Evolutionary conservation across 2,888 invertebrate genomes (phyloP).

Genomic region (Drosophila borealis): DNA sequence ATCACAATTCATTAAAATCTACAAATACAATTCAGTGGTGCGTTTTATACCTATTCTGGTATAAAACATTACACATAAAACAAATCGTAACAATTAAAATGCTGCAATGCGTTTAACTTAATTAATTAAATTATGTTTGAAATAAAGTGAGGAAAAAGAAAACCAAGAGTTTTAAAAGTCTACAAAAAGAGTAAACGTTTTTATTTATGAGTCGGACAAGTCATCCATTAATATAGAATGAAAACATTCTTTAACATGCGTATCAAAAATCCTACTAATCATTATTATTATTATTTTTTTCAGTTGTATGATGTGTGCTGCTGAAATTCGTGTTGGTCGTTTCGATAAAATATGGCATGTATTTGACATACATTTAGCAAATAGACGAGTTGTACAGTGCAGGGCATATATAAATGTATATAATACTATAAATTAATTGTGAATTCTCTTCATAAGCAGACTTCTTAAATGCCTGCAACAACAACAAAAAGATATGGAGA

Average conservation of each 20-base stretch:
- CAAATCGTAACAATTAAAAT: constrained; percentile 30
- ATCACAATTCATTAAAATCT: constrained; percentile 28
- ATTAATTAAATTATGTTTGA: constrained; percentile 38
- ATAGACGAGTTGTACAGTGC: constrained; percentile 14
- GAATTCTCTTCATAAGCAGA: constrained; percentile 3
- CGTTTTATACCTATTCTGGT: constrained; percentile 70
- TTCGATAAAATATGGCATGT: constrained; percentile 6
- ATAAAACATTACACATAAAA: constrained; percentile 64
- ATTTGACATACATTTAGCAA: constrained; percentile 24
- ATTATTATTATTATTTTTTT: constrained; percentile 13
- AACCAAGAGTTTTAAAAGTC: constrained; percentile 57
- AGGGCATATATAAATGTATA: not conserved
- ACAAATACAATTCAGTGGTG: constrained; percentile 71
- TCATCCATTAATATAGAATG: constrained; percentile 21
- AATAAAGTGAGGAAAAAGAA: constrained; percentile 56
- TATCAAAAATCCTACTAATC: constrained; percentile 12
- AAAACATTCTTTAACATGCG: constrained; percentile 15
- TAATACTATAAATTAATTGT: not conserved
- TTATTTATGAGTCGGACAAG: constrained; percentile 36
- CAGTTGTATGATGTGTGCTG: not conserved
- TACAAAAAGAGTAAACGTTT: constrained; percentile 40
- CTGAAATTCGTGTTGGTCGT: not conserved
- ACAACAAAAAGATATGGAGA: not conserved
- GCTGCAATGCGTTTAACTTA: constrained; percentile 25
- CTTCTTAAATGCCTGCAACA: constrained; percentile 39